A percentile compares a stretch with the other conserved stretches of the same genome.
These are phyloP conservation scores for Eustalomyia histrio DNA, from an alignment of 2,888 invertebrate species.

Conservation along the genomic window DNA sequence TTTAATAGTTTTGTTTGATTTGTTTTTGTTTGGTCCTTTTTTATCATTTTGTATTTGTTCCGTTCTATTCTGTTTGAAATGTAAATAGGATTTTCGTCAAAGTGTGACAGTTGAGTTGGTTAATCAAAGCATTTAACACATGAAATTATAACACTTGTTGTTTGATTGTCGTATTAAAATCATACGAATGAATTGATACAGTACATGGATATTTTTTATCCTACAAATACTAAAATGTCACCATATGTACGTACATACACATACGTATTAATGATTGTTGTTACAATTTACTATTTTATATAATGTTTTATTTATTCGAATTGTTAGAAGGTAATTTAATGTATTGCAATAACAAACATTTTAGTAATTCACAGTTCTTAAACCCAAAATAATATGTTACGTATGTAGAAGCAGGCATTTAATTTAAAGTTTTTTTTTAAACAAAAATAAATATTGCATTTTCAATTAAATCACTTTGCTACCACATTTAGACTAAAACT, in stretches of 20 bases:
- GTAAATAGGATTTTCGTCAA: conserved; percentile 75
- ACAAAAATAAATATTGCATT: too few species aligned
- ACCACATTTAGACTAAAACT: too few species aligned
- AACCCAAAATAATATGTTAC: too few species aligned
- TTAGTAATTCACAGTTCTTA: too few species aligned
- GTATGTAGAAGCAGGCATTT: too few species aligned
- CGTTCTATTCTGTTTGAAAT: conserved; percentile 67
- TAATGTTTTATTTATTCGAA: not conserved
- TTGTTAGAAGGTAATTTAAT: too few species aligned
- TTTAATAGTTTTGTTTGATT: conserved; percentile 74
- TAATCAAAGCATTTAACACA: conserved; percentile 65
- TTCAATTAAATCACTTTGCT: too few species aligned
- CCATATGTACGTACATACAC: conserved; percentile 27
- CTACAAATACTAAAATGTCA: conserved; percentile 10
- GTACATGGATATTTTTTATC: conserved; percentile 23
- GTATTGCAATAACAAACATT: too few species aligned
- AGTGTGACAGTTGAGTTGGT: conserved; percentile 71
- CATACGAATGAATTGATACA: conserved; percentile 48
- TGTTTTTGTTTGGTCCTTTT: conserved; percentile 57
- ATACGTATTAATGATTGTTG: not conserved
- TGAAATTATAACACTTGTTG: conserved; percentile 76
- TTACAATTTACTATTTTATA: not conserved
- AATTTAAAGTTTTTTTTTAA: too few species aligned
- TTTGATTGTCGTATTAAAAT: conserved; percentile 64
- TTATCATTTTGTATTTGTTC: conserved; percentile 35